Evolutionary conservation across 2,113 vertebrate species (phyloP), one percentile per base, ranked within the genome.

Genomic region (Hydrochoerus hydrochaeris): DNA sequence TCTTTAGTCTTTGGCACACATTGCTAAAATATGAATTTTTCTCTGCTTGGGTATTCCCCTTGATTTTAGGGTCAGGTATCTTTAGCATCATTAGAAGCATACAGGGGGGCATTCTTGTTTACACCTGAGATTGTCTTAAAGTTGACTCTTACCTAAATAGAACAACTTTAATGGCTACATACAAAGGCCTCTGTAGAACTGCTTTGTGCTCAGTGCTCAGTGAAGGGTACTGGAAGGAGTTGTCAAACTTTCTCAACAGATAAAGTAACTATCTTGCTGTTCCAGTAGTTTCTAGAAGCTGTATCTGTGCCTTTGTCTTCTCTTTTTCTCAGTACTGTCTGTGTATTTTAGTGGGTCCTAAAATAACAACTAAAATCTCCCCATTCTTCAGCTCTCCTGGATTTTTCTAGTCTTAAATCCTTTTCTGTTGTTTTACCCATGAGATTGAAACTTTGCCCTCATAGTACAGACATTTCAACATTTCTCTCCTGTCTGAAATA

Each of bases 281-380:
- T 67, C 67, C 69, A 12, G 62, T 85, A 63, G 5, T 93, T 95
- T 89, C 10, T 77, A 60, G 30, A 93, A 91, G 30, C 44, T 58
- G 1, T 49, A 44, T 2, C 20, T 54, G 2, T 87, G 52, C 49
- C 30, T 35, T 0, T 75, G 26, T 67, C 30, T 62, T 95, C 11
- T 88, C 38, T 82, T 67, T 17, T 87, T 26, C 49, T 85, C 11
- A 32, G 30, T 22, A 24, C 19, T 60, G 1, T 38, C 30, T 38
- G 1, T 58, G 22, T 81, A 65, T 78, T 62, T 94, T 81, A 38
- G 1, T 83, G 17, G 0, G 30, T 82, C 5, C 24, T 81, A 62
- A 90, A 91, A 38, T 84, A 83, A 92, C 44, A n/a, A 38, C 38
- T 88, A 16, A 54, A 58, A 86, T 62, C 5, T 92, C 7, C 95